Conservation (phyloP, 2,888 invertebrate genomes). For the Diarsia brunnea region DNA sequence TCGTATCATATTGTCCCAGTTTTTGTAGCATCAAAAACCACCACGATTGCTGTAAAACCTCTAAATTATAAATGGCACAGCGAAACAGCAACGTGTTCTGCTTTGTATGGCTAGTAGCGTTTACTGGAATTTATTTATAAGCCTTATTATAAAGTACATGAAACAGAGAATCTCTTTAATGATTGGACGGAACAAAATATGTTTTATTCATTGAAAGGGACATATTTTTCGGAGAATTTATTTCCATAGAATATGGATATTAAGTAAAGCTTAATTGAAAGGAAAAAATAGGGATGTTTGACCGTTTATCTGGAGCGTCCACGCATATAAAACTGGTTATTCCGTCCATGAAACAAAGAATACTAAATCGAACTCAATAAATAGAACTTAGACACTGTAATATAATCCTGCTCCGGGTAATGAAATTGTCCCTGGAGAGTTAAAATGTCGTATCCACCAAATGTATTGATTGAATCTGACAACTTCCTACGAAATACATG, state of each 20-base stretch:
- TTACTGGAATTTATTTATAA: slow-evolving; percentile 20
- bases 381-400: slow-evolving; percentile 62
- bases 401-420: slow-evolving; percentile 61
- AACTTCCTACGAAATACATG: slow-evolving; percentile 35
- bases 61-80: slow-evolving; percentile 47
- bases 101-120: slow-evolving; percentile 18
- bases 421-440: slow-evolving; percentile 58
- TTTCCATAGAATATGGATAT: slow-evolving; percentile 36
- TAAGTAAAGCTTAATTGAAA: neutral
- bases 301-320: neutral
- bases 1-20: neutral
- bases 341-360: slow-evolving; percentile 52
- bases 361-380: slow-evolving; percentile 62
- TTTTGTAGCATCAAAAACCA: slow-evolving; percentile 10
- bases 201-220: slow-evolving; percentile 12
- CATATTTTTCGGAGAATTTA: neutral
- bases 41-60: slow-evolving; percentile 25
- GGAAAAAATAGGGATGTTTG: slow-evolving; percentile 11
- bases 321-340: slow-evolving; percentile 14
- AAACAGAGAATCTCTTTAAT: slow-evolving; percentile 17
- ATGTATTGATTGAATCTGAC: slow-evolving; percentile 61
- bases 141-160: neutral
- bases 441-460: slow-evolving; percentile 55
- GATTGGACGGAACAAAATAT: slow-evolving; percentile 17
- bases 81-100: slow-evolving; percentile 24